phyloP scores from a whole-genome alignment of 92 coral and sea anemone genomes.

The Phymanthus crucifer region DNA sequence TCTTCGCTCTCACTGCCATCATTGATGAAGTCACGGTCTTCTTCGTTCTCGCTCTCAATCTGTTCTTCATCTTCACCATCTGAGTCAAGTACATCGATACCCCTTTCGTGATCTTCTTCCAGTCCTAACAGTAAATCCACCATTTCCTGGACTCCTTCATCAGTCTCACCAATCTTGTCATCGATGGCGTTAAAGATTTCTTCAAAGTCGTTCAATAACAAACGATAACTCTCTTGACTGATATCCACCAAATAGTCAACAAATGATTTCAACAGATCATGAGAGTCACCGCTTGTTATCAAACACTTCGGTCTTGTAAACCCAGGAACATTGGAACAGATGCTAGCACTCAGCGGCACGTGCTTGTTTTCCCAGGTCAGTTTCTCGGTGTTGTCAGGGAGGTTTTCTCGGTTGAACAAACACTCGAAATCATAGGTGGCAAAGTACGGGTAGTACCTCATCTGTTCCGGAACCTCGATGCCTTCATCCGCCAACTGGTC shows the following conservation, averaged over 20 bases:
- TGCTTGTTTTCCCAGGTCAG: conserved; percentile 19
- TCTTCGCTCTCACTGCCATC: background rate
- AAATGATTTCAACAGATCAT: background rate
- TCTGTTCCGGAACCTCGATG: background rate
- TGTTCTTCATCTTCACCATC: conserved; percentile 38
- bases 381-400: conserved; percentile 1
- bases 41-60: conserved; percentile 22
- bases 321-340: conserved; percentile 32
- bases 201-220: conserved; percentile 5
- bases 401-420: background rate
- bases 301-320: conserved; percentile 2
- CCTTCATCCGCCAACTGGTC: conserved; percentile 7
- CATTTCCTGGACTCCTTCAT: too few relatives aligned
- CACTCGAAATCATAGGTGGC: conserved; percentile 10
- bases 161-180: background rate
- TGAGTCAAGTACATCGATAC: background rate
- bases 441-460: background rate
- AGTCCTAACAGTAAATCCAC: background rate
- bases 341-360: conserved; percentile 26
- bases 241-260: background rate
- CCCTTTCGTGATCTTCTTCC: background rate
- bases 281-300: conserved; percentile 15
- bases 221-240: conserved; percentile 15
- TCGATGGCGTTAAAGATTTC: background rate
- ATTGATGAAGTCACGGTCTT: conserved; percentile 22